Base-by-base conservation (phyloP, 2,797 vertebrate genomes). In the Semotilus atromaculatus region DNA sequence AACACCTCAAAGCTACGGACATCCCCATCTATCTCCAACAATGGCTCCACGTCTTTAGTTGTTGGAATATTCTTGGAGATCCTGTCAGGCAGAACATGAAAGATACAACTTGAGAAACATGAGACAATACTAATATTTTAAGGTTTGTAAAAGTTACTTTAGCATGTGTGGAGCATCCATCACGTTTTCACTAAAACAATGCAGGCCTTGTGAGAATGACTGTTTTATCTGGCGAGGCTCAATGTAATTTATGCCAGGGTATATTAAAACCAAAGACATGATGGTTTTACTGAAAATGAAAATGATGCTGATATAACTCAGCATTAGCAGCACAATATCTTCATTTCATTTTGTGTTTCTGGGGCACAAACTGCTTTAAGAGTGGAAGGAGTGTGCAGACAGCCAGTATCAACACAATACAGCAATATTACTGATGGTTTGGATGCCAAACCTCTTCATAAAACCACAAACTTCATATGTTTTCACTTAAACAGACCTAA, bases 41-140 rank as follows among this genome's bases (percentile, higher is more conserved):
- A 95, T 0, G 98, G 98, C 88, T 99, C 98, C 89, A 99, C 98
- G 78, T 99, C 98, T 92, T 99, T 99, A 34, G 97, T 99, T 80
- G 97, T 97, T 0, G 98, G 98, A 90, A 99, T 99, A 93, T 97
- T 98, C 93, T 97, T 99, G 5, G 97, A 97, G 92, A 99, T 97
- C 90, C 98, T 99, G 86, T 70, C 40, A 68, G 3, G 40, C 1
- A 73, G n/a, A 31, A 79, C 18, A 55, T 45, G 16, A 34, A 78
- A 55, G 66, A 29, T 53, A 45, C 51, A 66, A 78, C 29, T 26
- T 31, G 29, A 75, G 84, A 31, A 67, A 81, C 71, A 64, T 43
- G 23, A 58, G 14, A 64, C 72, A 74, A 74, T n/a, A 48, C 45
- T 43, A 80, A 84, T 14, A 58, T 64, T 87, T 53, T n/a, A 53